These are phyloP conservation scores for Neelides folsomi DNA, from an alignment of 2,888 invertebrate species.

Conservation along the genomic window DNA sequence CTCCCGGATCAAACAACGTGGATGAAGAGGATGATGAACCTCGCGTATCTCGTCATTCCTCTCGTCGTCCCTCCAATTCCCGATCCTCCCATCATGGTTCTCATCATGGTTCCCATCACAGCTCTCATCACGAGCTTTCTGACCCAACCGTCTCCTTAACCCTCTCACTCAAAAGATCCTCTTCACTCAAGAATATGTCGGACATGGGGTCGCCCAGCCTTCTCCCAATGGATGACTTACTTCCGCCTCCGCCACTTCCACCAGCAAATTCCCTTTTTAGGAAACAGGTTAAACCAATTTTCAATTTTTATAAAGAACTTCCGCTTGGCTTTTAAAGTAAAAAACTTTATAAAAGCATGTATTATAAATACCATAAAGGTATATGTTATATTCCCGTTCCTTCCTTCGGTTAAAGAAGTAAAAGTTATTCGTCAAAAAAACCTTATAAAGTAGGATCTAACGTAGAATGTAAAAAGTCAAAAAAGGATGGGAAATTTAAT, in stretches of 20 bases:
- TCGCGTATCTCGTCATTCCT: constrained; percentile 11
- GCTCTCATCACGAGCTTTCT: constrained; percentile 18
- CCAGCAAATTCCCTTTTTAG: constrained; percentile 27
- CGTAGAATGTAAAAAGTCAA: too few species aligned
- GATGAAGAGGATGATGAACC: constrained; percentile 15
- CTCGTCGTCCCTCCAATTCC: constrained; percentile 19
- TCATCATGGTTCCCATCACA: constrained; percentile 12
- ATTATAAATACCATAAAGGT: too few species aligned
- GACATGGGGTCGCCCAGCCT: constrained; percentile 9
- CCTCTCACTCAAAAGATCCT: constrained; percentile 23
- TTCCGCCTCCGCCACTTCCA: constrained; percentile 25
- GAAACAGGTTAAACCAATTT: constrained; percentile 25
- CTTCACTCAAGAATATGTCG: constrained; percentile 25
- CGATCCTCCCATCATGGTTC: constrained; percentile 14
- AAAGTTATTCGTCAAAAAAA: too few species aligned
- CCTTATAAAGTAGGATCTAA: too few species aligned
- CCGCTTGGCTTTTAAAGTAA: too few species aligned
- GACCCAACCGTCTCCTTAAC: constrained; percentile 14
- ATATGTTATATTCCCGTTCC: too few species aligned
- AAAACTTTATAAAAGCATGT: too few species aligned
- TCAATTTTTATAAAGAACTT: too few species aligned
- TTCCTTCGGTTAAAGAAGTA: too few species aligned
- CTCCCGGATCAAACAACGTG: constrained; percentile 14
- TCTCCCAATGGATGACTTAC: constrained; percentile 16
- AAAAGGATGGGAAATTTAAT: too few species aligned